Evolutionary conservation across 2,113 vertebrate species (phyloP).

Genomic region (Lasiurus borealis): DNA sequence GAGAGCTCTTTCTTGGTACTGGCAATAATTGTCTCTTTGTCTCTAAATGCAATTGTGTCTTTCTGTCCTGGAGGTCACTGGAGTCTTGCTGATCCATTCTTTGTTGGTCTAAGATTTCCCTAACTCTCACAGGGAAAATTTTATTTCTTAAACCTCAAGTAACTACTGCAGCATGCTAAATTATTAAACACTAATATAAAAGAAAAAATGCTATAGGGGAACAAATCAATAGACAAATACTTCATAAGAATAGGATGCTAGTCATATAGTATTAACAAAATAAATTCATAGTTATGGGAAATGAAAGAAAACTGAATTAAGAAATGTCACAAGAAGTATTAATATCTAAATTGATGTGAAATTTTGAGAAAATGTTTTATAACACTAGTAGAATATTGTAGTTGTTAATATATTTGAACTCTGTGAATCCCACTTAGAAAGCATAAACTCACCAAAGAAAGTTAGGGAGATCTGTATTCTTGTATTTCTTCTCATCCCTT

Average conservation of each 20-base stretch:
- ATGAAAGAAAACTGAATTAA: background rate
- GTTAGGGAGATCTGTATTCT: background rate
- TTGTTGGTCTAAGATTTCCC: background rate
- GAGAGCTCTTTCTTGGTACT: background rate
- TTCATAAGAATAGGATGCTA: background rate
- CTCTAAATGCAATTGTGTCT: background rate
- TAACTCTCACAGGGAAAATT: background rate
- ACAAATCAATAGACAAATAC: background rate
- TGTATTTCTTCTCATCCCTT: background rate
- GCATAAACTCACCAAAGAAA: background rate
- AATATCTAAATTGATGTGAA: background rate
- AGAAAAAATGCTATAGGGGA: background rate
- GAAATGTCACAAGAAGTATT: background rate
- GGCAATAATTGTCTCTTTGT: background rate
- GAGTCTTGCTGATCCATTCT: background rate
- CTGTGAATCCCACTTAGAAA: background rate
- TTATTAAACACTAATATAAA: background rate
- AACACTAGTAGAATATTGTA: background rate
- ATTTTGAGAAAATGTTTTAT: background rate
- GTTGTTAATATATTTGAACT: background rate
- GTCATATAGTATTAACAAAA: background rate
- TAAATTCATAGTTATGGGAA: background rate
- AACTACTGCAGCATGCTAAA: background rate
- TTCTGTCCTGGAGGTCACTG: background rate
- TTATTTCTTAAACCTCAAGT: background rate